Conservation (phyloP, 2,888 invertebrate species). For the Malthinus seriepunctatus region DNA sequence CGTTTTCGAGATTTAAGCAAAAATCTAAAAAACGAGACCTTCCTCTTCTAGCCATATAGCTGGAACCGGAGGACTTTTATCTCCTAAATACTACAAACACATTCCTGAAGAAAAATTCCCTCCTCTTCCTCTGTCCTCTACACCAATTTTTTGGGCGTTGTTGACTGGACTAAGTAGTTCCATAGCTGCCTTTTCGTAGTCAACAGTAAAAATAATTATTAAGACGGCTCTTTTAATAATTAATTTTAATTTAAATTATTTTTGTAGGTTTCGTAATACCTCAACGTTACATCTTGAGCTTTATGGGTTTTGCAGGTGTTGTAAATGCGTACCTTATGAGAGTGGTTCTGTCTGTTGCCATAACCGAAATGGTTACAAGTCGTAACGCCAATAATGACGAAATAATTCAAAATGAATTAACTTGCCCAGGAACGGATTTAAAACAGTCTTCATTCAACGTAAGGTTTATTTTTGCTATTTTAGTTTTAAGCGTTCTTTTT, state of each 20-base stretch:
- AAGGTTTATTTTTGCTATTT: neutral
- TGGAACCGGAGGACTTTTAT: no score
- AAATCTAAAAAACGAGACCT: no score
- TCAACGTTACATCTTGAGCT: constrained; percentile 62
- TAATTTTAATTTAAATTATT: constrained; percentile 25
- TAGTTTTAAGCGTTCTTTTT: neutral
- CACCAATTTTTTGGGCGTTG: no score
- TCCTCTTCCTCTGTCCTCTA: no score
- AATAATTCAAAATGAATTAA: neutral
- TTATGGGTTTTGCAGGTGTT: constrained; percentile 49
- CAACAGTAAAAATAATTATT: no score
- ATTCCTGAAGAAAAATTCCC: no score
- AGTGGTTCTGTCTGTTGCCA: constrained; percentile 49
- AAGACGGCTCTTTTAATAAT: neutral
- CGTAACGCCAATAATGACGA: constrained; percentile 23
- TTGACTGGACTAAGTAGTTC: no score
- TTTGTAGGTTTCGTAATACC: constrained; percentile 40
- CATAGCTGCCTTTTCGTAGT: no score
- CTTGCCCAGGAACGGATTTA: neutral
- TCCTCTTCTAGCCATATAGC: no score
- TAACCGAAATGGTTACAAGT: constrained; percentile 50
- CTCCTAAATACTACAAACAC: no score
- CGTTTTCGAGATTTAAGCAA: no score
- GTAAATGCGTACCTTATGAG: constrained; percentile 49
- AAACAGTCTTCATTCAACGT: no score